Percentiles rank a stretch among this genome's conserved stretches.
phyloP scores from a whole-genome alignment of 2,113 vertebrate species.

The Oxygymnocypris stewartii region DNA sequence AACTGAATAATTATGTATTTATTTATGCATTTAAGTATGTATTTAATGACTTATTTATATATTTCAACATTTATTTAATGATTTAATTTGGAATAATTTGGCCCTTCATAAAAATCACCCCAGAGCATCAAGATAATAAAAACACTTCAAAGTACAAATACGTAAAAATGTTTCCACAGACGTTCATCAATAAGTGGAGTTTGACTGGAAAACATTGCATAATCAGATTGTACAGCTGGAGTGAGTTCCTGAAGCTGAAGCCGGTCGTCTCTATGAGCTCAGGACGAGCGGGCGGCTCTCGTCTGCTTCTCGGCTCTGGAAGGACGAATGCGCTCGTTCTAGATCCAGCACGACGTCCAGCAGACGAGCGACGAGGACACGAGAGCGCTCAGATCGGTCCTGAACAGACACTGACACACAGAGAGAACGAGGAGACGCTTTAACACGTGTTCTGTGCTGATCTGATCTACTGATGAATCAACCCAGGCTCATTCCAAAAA shows the following conservation, averaged over 20 bases:
- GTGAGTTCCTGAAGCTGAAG: not conserved
- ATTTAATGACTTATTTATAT: too few species aligned
- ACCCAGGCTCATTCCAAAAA: too few species aligned
- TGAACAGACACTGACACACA: constrained; percentile 56
- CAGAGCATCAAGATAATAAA: constrained; percentile 10
- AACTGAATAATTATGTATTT: too few species aligned
- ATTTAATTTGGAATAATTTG: too few species aligned
- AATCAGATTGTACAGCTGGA: not conserved
- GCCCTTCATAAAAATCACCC: not conserved
- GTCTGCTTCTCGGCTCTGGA: constrained; percentile 73
- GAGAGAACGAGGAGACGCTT: constrained; percentile 38
- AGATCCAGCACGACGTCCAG: constrained; percentile 78
- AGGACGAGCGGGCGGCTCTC: constrained; percentile 61
- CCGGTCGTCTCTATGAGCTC: constrained; percentile 60
- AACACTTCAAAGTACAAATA: constrained; percentile 22
- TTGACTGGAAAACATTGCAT: constrained; percentile 34
- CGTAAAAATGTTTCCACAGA: not conserved
- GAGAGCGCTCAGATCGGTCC: constrained; percentile 55
- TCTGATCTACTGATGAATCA: too few species aligned
- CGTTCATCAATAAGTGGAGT: not conserved
- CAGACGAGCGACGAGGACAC: constrained; percentile 66
- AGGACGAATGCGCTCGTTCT: constrained; percentile 78
- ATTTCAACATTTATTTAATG: too few species aligned
- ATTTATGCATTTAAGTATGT: too few species aligned
- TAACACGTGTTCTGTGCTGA: not conserved